phyloP scores from a whole-genome alignment of 1,140 invertebrate species.

The Philotrypesis tridentata region DNA sequence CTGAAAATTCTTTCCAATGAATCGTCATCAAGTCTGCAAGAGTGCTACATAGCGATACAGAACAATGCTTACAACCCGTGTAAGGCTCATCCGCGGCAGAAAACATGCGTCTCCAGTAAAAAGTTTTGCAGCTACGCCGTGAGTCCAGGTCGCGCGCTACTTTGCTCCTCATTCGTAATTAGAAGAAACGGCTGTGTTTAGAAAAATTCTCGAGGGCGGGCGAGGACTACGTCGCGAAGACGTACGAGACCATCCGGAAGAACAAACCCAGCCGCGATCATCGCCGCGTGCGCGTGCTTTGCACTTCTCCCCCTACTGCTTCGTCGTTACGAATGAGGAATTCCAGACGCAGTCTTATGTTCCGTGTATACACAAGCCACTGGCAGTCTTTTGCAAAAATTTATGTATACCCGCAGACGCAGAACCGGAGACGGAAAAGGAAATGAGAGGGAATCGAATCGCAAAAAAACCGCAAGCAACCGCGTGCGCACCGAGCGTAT shows the following conservation, averaged over 20 bases:
- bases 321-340: neutral
- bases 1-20: no score
- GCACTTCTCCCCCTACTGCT: neutral
- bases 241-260: conserved; percentile 58
- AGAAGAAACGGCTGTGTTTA: conserved; percentile 51
- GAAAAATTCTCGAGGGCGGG: neutral
- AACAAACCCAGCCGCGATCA: conserved; percentile 51
- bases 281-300: no score
- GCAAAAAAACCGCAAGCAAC: conserved; percentile 1
- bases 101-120: conserved; percentile 10
- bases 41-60: no score
- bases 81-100: no score
- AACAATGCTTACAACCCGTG: no score
- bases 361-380: neutral
- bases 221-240: neutral
- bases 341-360: neutral
- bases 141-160: conserved; percentile 44
- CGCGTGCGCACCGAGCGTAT: neutral
- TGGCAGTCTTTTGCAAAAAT: neutral
- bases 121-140: neutral
- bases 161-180: conserved; percentile 70
- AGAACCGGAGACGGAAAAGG: neutral
- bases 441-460: neutral
- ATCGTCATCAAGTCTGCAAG: no score
- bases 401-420: neutral